These are phyloP conservation scores for Emydoidea blandingii DNA, from an alignment of 2,797 vertebrate genomes.

Conservation along the genomic window DNA sequence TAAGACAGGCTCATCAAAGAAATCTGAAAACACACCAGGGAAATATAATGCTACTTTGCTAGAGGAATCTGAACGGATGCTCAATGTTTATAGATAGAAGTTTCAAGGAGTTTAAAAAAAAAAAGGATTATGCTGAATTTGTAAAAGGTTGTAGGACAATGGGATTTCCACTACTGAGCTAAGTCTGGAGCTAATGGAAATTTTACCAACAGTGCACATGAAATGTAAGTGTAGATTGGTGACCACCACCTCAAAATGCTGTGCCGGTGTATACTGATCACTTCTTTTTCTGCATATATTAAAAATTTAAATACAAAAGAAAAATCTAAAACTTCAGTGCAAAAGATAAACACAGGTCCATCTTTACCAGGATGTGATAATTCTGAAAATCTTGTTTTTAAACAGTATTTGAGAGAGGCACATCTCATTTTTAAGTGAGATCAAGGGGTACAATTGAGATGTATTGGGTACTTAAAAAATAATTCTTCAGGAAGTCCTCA, in stretches of 20 bases:
- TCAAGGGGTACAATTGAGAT: conserved; percentile 3
- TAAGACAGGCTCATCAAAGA: neutral
- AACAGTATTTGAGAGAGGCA: neutral
- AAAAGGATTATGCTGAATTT: conserved; percentile 16
- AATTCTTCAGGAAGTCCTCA: conserved; percentile 31
- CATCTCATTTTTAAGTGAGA: neutral
- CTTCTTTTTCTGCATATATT: neutral
- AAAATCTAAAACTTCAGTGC: neutral
- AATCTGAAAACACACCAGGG: neutral
- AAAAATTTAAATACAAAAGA: neutral
- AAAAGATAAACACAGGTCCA: neutral
- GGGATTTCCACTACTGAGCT: neutral
- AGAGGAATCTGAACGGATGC: neutral
- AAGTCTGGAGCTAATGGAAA: neutral
- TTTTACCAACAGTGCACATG: neutral
- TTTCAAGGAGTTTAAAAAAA: neutral
- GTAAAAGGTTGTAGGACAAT: neutral
- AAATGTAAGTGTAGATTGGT: neutral
- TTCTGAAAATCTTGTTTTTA: neutral
- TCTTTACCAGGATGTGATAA: neutral
- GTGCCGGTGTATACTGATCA: neutral
- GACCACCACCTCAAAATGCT: neutral
- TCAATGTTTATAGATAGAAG: neutral
- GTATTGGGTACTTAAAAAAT: conserved; percentile 51
- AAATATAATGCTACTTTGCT: neutral